Evolutionary conservation across 2,797 vertebrate genomes (phyloP), one percentile per base, ranked within the genome.

Genomic region (Bovichtus diacanthus): DNA sequence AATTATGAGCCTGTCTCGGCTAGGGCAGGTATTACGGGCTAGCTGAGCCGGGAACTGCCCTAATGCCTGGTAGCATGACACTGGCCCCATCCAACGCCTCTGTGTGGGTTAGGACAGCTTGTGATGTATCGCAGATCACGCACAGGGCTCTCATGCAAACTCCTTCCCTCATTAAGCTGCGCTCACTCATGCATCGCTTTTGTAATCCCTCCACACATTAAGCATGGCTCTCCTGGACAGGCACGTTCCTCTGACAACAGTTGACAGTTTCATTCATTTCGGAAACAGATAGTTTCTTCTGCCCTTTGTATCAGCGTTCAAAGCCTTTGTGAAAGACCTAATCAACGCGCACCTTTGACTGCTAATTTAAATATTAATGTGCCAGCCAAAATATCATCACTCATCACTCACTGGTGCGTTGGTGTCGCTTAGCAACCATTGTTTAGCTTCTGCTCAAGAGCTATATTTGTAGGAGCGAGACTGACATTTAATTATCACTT

Each of bases 281-380:
- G 5, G 80, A 74, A 83, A 80, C 55, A 51, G 54, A 66, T 29
- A 23, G 56, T 65, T 75, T 54, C 50, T 31, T 73, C 64, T 8
- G 54, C 41, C 55, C 31, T 76, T 21, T 34, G 50, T 70, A 41
- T 71, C 73, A 10, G 34, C 0, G 67, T 8, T 69, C 46, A 47
- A 61, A 59, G 47, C 55, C 60, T 10, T 12, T 36, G 56, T 64
- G 51, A 75, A 72, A 81, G 9, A 54, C 43, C 79, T 83, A 25
- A 74, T 84, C 79, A 71, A 84, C 36, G 31, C 65, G 53, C 74
- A 86, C 78, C 73, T 62, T 80, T 70, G 68, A 66, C 56, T 72
- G 70, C 76, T 69, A 23, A 87, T 91, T 90, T 90, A 79, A 91
- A 89, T 90, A 91, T 88, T 78, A 87, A 89, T 87, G 76, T 31